Percentiles rank a stretch among this genome's conserved stretches.
phyloP scores from a whole-genome alignment of 2,888 invertebrate genomes.

The Criorhina ranunculi region DNA sequence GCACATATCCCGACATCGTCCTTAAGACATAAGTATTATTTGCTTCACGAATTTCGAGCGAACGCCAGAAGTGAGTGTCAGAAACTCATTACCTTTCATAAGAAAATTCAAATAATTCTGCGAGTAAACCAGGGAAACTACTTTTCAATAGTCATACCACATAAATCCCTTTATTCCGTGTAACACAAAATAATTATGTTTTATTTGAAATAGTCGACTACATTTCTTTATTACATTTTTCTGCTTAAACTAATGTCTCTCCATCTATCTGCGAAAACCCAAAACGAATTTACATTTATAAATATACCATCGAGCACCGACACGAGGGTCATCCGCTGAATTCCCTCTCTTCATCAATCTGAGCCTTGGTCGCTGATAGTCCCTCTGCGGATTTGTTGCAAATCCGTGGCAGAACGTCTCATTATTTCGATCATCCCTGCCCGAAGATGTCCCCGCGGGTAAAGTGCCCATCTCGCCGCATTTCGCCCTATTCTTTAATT shows the following conservation, averaged over 20 bases:
- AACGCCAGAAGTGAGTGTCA: too few species aligned
- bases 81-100: too few species aligned
- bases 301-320: constrained; percentile 31
- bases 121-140: too few species aligned
- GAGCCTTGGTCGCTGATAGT: constrained; percentile 16
- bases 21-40: too few species aligned
- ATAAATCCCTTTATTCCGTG: background rate
- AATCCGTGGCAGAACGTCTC: constrained; percentile 41
- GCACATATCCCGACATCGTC: too few species aligned
- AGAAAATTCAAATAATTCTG: too few species aligned
- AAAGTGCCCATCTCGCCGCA: constrained; percentile 30
- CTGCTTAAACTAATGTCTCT: constrained; percentile 24
- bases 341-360: constrained; percentile 39
- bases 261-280: constrained; percentile 22
- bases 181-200: constrained; percentile 1
- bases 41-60: too few species aligned
- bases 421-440: constrained; percentile 45
- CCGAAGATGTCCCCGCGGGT: constrained; percentile 30
- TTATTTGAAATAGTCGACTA: constrained; percentile 2
- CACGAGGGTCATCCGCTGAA: constrained; percentile 30
- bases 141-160: too few species aligned
- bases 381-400: constrained; percentile 23
- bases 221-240: constrained; percentile 18
- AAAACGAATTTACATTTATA: constrained; percentile 48
- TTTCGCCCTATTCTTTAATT: constrained; percentile 53